Evolutionary conservation across 2,797 vertebrate genomes (phyloP).

Genomic region (Argya squamiceps): DNA sequence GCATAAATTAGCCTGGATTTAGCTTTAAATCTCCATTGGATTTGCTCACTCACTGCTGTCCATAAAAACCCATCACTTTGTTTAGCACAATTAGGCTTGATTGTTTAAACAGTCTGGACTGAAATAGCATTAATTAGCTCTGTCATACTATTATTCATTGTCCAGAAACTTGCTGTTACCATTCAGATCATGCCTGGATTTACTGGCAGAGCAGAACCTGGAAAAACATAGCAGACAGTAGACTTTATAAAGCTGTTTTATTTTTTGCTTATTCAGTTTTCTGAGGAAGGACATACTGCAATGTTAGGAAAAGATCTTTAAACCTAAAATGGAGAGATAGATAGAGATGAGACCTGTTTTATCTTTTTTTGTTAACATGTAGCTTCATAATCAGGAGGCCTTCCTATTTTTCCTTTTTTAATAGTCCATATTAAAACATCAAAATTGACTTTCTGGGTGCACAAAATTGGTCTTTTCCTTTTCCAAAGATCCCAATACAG

Average conservation of each 20-base stretch:
- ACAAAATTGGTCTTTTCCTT: neutral
- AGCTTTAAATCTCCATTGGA: constrained; percentile 61
- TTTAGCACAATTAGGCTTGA: constrained; percentile 74
- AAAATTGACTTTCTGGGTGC: neutral
- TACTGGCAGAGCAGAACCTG: constrained; percentile 62
- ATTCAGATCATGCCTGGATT: constrained; percentile 74
- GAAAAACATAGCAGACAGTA: constrained; percentile 39
- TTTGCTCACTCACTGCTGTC: constrained; percentile 54
- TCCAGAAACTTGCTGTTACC: constrained; percentile 66
- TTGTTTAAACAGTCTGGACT: constrained; percentile 72
- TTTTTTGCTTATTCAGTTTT: neutral
- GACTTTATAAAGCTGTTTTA: neutral
- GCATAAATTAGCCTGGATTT: constrained; percentile 2
- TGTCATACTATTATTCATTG: constrained; percentile 76
- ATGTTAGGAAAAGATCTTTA: neutral
- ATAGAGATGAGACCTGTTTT: neutral
- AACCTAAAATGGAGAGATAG: neutral
- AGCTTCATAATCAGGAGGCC: neutral
- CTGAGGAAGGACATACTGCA: neutral
- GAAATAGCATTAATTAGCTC: constrained; percentile 79
- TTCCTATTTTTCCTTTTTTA: neutral
- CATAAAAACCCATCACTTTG: constrained; percentile 55
- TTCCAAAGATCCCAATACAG: neutral
- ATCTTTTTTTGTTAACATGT: neutral
- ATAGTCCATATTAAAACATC: neutral